A percentile compares a stretch with the other conserved stretches of the same genome.
phyloP scores from a whole-genome alignment of 2,888 invertebrate species.

The Acleris literana region DNA sequence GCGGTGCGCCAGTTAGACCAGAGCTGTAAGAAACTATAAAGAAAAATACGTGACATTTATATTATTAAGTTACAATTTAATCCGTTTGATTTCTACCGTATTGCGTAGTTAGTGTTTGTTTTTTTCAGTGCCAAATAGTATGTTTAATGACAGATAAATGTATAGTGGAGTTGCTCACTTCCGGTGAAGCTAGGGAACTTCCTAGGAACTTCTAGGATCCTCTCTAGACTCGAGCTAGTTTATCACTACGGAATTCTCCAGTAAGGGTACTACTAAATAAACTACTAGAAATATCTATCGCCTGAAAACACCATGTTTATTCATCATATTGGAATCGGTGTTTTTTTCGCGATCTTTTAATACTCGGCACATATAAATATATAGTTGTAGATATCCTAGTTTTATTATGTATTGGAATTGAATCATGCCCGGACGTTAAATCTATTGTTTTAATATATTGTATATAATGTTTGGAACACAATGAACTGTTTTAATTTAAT shows the following conservation, averaged over 20 bases:
- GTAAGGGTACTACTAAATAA: neutral
- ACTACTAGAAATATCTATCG: constrained; percentile 1
- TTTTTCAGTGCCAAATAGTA: constrained; percentile 62
- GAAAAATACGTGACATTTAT: constrained; percentile 23
- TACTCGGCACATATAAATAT: constrained; percentile 29
- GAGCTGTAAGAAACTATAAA: neutral
- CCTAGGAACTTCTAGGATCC: constrained; percentile 5
- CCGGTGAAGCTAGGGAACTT: constrained; percentile 8
- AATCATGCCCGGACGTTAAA: constrained; percentile 13
- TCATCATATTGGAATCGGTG: constrained; percentile 13
- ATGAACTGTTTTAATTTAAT: constrained; percentile 12
- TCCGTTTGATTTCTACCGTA: constrained; percentile 27
- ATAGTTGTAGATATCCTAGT: constrained; percentile 32
- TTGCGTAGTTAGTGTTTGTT: constrained; percentile 39
- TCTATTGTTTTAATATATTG: constrained; percentile 20
- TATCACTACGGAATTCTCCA: neutral
- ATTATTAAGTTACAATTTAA: constrained; percentile 27
- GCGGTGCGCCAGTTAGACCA: constrained; percentile 14
- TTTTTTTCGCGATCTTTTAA: constrained; percentile 8
- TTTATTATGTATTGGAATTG: constrained; percentile 27
- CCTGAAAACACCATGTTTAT: constrained; percentile 2
- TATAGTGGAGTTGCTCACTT: constrained; percentile 22
- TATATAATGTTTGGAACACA: constrained; percentile 26
- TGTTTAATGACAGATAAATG: constrained; percentile 44
- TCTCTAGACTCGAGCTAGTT: neutral